Percentiles rank a stretch among this genome's conserved stretches.
Evolutionary conservation across 2,888 invertebrate genomes (phyloP).

Genomic region (Lydus trimaculatus): DNA sequence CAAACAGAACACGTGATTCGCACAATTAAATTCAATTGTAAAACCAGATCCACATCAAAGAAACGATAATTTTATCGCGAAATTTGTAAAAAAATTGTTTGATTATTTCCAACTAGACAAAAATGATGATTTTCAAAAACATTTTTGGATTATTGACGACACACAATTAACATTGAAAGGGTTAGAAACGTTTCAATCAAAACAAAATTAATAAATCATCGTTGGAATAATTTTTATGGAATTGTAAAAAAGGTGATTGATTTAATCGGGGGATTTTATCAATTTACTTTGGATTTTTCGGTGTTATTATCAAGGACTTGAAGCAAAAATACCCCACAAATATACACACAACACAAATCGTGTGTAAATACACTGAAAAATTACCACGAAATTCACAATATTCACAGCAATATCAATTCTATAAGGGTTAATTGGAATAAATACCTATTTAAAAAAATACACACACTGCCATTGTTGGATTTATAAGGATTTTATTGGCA

Average conservation of each 20-base stretch:
- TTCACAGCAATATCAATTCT: background rate
- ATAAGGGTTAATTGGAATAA: background rate
- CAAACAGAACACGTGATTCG: background rate
- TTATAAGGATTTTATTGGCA: conserved; percentile 42
- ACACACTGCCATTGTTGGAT: conserved; percentile 46
- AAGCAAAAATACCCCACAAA: background rate
- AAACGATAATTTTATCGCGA: background rate
- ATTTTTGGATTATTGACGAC: background rate
- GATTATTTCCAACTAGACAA: background rate
- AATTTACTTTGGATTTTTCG: background rate
- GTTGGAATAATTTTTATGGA: background rate
- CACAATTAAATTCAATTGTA: background rate
- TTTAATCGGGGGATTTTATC: background rate
- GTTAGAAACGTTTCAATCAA: background rate
- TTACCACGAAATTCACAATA: background rate
- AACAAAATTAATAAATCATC: background rate
- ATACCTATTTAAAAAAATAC: conserved; percentile 43
- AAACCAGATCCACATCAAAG: background rate
- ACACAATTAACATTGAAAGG: conserved; percentile 5
- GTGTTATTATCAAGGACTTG: conserved; percentile 1
- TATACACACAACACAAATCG: background rate
- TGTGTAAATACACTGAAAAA: background rate
- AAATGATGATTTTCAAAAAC: background rate
- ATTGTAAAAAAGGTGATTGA: background rate
- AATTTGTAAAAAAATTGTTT: background rate